A percentile compares a stretch with the other conserved stretches of the same genome.
Evolutionary conservation across 30 jellyfish, hydroid and myxozoan genomes (phyloP).

Genomic region (Catostylus mosaicus): DNA sequence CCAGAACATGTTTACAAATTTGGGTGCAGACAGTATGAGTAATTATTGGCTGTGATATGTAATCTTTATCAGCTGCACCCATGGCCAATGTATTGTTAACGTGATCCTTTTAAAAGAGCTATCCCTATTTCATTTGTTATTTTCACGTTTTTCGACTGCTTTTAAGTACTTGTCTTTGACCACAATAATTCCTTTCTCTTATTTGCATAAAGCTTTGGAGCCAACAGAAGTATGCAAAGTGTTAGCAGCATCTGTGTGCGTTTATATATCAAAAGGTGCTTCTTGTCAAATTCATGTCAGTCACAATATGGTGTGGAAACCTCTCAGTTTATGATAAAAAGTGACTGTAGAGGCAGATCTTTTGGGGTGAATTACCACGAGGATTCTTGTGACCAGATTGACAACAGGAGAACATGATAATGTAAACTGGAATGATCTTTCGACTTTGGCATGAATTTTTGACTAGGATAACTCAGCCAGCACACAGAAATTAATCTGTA

Average conservation of each 20-base stretch:
- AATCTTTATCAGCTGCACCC: conserved; percentile 18
- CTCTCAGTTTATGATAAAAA: too few relatives aligned
- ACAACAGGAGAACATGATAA: too few relatives aligned
- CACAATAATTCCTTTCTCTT: neutral
- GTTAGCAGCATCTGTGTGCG: neutral
- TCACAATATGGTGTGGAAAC: too few relatives aligned
- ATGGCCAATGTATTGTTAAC: conserved; percentile 7
- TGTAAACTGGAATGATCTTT: too few relatives aligned
- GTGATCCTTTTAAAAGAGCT: conserved; percentile 4
- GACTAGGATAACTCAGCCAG: too few relatives aligned
- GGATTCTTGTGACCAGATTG: too few relatives aligned
- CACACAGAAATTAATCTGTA: too few relatives aligned
- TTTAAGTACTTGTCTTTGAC: conserved; percentile 11
- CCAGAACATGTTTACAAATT: neutral
- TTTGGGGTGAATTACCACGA: too few relatives aligned
- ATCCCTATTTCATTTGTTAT: conserved; percentile 3
- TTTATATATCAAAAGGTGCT: too few relatives aligned
- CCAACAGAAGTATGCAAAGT: conserved; percentile 3
- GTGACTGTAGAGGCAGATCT: too few relatives aligned
- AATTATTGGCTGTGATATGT: neutral
- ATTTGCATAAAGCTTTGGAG: neutral
- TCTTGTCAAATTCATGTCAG: too few relatives aligned
- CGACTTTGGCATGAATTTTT: too few relatives aligned
- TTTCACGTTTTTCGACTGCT: conserved; percentile 5
- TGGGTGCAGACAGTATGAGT: neutral